A percentile compares a stretch with the other conserved stretches of the same genome.
phyloP scores from a whole-genome alignment of 1,140 invertebrate genomes.

The Chionoecetes opilio region DNA sequence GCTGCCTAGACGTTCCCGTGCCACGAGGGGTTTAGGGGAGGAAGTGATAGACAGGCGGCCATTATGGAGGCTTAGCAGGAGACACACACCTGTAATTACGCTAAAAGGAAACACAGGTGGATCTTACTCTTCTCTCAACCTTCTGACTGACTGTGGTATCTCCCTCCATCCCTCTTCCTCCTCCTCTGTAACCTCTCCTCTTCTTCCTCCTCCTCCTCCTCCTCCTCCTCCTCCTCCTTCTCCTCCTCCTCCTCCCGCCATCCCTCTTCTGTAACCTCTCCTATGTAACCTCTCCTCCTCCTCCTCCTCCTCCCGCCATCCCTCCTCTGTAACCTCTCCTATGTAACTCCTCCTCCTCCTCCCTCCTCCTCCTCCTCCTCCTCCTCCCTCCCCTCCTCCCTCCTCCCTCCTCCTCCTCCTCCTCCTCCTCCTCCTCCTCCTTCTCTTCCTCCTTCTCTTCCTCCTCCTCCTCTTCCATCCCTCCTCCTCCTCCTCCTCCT shows the following conservation, averaged over 20 bases:
- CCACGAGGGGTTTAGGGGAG: background rate
- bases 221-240: background rate
- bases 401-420: background rate
- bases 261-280: background rate
- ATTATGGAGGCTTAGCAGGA: background rate
- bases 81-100: conserved; percentile 18
- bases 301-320: background rate
- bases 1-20: background rate
- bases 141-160: background rate
- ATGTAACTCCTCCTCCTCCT: background rate
- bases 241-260: background rate
- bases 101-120: conserved; percentile 19
- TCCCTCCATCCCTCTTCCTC: background rate
- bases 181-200: background rate
- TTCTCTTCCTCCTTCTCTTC: background rate
- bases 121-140: background rate
- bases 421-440: background rate
- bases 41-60: background rate
- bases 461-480: too few species aligned
- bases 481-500: too few species aligned
- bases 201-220: background rate
- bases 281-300: background rate
- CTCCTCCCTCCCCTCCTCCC: background rate
- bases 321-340: background rate
- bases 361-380: background rate